Base-by-base conservation (phyloP, 2,797 vertebrate species). In the Propithecus perrieri region DNA sequence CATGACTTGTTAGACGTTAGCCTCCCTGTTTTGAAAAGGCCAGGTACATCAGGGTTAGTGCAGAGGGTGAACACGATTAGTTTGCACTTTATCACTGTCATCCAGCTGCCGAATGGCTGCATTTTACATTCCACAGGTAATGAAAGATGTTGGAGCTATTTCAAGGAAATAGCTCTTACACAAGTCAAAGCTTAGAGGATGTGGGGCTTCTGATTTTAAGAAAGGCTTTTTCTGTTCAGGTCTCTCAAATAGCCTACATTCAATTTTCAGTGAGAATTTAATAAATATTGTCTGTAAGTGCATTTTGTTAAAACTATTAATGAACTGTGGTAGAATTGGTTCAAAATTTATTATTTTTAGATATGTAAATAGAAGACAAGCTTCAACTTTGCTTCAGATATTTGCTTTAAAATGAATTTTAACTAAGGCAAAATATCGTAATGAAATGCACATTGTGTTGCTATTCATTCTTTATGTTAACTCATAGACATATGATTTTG, bases 1-100 rank as follows among this genome's bases (percentile, higher is more conserved):
- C 97, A 97, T 97, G 97, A 97, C 96, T 97, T 92, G 89, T 98
- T 97, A 95, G 97, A 91, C 89, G 9, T 97, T 96, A 96, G 94
- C 95, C 85, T 97, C 59, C 90, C 71, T 97, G 97, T 94, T 97
- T 97, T 97, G 96, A 97, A 98, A 97, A 96, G 94, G 97, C 92
- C 96, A 97, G 78, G 90, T 63, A 87, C 92, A 94, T 97, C 96
- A 97, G 95, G 96, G 96, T 92, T 85, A 87, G 85, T 53, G 91
- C n/a, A 33, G 69, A 90, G 59, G 61, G 83, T 50, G 76, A 97
- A n/a, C 88, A 96, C 91, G 59, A 83, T 97, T 84, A 93, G 86
- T 96, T 89, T 93, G 80, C 89, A 93, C 95, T 97, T 97, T 93
- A 87, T 97, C 94, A 83, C 86, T 95, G 97, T 96, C 94, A 95